Evolutionary conservation across 2,888 invertebrate genomes (phyloP).

Genomic region (Leucophenga maculata): DNA sequence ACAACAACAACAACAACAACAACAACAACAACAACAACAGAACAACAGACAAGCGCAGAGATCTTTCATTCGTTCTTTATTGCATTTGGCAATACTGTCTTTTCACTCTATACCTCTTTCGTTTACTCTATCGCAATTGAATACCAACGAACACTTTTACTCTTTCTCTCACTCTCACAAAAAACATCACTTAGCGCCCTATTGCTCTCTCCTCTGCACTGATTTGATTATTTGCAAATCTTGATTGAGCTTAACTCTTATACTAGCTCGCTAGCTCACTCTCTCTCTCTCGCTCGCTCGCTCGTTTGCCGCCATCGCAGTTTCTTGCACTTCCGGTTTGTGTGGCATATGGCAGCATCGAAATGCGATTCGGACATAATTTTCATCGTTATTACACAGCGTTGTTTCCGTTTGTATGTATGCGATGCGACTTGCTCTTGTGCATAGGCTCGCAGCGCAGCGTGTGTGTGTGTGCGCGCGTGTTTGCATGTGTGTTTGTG

Average conservation of each 20-base stretch:
- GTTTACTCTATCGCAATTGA: no score
- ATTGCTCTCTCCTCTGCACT: not conserved
- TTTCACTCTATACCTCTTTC: constrained; percentile 14
- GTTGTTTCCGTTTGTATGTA: constrained; percentile 42
- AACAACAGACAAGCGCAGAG: constrained; percentile 30
- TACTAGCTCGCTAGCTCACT: no score
- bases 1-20: not conserved
- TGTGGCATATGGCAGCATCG: not conserved
- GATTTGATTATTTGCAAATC: no score
- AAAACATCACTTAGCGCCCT: constrained; percentile 12
- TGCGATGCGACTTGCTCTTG: no score
- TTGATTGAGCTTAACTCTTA: no score
- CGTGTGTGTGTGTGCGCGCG: constrained; percentile 12
- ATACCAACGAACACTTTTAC: constrained; percentile 36
- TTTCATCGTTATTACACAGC: no score
- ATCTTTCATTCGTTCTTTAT: constrained; percentile 27
- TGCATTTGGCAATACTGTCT: not conserved
- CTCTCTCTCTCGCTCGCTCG: not conserved
- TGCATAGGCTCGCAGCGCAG: constrained; percentile 23
- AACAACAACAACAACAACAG: no score
- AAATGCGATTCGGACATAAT: constrained; percentile 37
- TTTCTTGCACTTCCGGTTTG: constrained; percentile 32
- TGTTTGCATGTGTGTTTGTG: constrained; percentile 30
- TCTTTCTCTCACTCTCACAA: constrained; percentile 18
- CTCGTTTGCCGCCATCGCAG: not conserved